phyloP scores from a whole-genome alignment of 2,888 invertebrate genomes.

The Aradus depressus region DNA sequence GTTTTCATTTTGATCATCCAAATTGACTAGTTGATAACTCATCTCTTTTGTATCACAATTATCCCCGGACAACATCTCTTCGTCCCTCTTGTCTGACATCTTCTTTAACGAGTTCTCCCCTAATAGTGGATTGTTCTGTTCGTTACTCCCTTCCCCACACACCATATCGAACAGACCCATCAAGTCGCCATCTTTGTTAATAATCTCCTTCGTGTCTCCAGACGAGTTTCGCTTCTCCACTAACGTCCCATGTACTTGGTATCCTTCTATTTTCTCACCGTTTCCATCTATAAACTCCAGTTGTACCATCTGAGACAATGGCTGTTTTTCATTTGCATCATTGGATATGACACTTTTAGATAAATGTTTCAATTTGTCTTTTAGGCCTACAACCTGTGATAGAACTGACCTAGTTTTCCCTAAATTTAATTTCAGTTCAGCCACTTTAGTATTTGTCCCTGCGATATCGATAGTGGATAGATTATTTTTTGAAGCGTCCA shows the following conservation, averaged over 20 bases:
- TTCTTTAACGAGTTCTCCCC: slow-evolving; percentile 17
- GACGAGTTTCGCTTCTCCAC: slow-evolving; percentile 22
- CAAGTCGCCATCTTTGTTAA: slow-evolving; percentile 25
- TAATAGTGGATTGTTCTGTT: slow-evolving; percentile 19
- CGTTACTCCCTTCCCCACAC: slow-evolving; percentile 18
- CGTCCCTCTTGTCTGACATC: slow-evolving; percentile 8
- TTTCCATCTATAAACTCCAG: slow-evolving; percentile 29
- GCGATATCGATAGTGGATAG: slow-evolving; percentile 23
- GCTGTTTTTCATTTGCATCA: slow-evolving; percentile 6
- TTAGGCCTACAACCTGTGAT: slow-evolving; percentile 24
- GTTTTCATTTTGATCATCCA: slow-evolving; percentile 19
- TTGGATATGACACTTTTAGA: background rate
- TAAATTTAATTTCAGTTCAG: slow-evolving; percentile 28
- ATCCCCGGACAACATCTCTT: slow-evolving; percentile 12
- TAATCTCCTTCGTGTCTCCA: slow-evolving; percentile 9
- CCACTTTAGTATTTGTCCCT: slow-evolving; percentile 27
- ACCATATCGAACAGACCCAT: slow-evolving; percentile 28
- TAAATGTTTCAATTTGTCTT: slow-evolving; percentile 15
- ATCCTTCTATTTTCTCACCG: slow-evolving; percentile 29
- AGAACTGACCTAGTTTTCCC: slow-evolving; percentile 27
- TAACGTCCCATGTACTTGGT: slow-evolving; percentile 27
- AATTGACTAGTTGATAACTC: slow-evolving; percentile 21
- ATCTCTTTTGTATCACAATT: slow-evolving; percentile 16
- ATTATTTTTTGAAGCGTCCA: slow-evolving; percentile 21
- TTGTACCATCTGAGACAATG: slow-evolving; percentile 25